phyloP scores from a whole-genome alignment of 2,797 vertebrate genomes.

The Pachyuromys duprasi region DNA sequence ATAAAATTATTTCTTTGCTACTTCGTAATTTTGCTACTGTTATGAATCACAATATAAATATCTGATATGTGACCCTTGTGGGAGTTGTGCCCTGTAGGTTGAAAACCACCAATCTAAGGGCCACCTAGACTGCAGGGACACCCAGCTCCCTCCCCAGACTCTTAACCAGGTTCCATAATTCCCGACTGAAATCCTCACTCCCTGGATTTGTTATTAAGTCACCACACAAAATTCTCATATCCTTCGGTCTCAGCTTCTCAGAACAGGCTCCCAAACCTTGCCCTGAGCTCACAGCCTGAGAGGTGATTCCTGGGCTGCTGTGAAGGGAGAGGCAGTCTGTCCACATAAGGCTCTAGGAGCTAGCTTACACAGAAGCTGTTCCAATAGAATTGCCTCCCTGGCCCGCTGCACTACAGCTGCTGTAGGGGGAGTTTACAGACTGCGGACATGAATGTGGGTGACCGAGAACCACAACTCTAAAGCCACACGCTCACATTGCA shows the following conservation, averaged over 20 bases:
- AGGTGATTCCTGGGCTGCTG: not conserved
- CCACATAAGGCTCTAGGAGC: not conserved
- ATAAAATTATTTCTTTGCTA: not conserved
- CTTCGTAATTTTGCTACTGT: not conserved
- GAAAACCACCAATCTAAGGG: not conserved
- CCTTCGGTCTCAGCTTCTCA: not conserved
- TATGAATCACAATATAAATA: not conserved
- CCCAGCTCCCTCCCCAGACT: not conserved
- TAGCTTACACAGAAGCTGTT: rapidly evolving
- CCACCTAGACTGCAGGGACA: rapidly evolving
- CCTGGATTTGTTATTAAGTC: not conserved
- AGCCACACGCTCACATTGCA: not conserved
- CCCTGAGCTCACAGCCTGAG: not conserved
- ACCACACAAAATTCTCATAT: too few relatives aligned
- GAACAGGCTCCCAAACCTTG: not conserved
- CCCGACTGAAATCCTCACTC: not conserved
- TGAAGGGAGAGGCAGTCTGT: too few relatives aligned
- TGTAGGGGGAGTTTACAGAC: not conserved
- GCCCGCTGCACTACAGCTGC: not conserved
- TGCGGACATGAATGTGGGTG: not conserved
- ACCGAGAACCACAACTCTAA: not conserved
- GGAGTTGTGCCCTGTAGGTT: not conserved
- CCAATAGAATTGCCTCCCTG: not conserved
- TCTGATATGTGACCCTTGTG: too few relatives aligned
- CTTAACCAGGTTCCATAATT: too few relatives aligned